Evolutionary conservation across 2,113 vertebrate genomes (phyloP), one percentile per base, ranked within the genome.

Genomic region (Gavia stellata): DNA sequence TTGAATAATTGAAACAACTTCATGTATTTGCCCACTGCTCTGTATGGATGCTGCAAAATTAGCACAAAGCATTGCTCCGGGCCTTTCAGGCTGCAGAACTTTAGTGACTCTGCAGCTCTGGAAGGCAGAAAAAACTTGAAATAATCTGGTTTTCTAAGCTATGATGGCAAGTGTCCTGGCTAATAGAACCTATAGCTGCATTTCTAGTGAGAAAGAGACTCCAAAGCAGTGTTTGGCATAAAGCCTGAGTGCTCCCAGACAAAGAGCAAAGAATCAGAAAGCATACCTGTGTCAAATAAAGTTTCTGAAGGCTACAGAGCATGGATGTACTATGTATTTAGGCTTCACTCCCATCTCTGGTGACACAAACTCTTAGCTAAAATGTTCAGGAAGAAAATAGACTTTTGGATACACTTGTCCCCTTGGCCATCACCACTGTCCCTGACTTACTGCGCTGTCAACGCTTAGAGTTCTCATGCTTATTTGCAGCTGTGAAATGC

Each of bases 1-100:
- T 26, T 93, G 95, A 97, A 92, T 96, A 97, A 97, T 53, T 80
- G 66, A 95, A 94, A 63, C 24, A 75, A 50, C 49, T 66, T 62
- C 23, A 77, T 58, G 16, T 65, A 77, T 74, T 75, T 80, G 52
- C 42, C 62, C 21, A 26, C 38, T 26, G 73, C 45, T 86, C 80
- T 67, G 38, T 49, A 58, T 18, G 55, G 50, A 72, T 36, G 50
- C 66, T 44, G 36, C 75, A 88, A 90, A 89, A 62, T 40, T n/a
- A 88, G 63, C 58, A 75, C 31, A 74, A 55, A 79, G 14, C 1
- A 0, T 1, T 77, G 63, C 42, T 77, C 12, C 1, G 1, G 63
- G 75, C 58, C 81, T 72, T 73, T 66, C 65, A 81, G 68, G 34
- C 86, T 49, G 17, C 40, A 93, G 74, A 90, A 75, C 5, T 72